Base-by-base conservation (phyloP, 2,113 vertebrate species). In the Phaethon lepturus region DNA sequence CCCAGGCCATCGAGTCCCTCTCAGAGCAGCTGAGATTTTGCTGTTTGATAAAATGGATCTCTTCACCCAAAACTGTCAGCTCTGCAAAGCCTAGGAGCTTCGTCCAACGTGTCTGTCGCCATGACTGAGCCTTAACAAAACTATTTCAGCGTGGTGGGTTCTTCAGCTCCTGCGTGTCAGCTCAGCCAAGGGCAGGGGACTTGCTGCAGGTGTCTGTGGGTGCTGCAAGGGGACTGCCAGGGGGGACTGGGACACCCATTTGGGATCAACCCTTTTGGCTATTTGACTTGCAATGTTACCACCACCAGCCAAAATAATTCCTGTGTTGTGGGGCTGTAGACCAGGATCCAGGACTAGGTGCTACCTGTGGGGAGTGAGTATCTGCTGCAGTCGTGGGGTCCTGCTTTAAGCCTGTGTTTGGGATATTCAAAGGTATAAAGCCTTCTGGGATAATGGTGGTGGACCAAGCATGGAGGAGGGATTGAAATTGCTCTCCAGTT, bases 81-180 rank as follows among this genome's bases (percentile, higher is more conserved):
- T 49, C 52, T 67, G 52, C 42, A 50, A 50, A 72, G n/a, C 52
- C 23, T 14, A 7, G 31, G 42, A 64, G 26, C 35, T 58, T 72
- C 5, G 2, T 42, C 80, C 66, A 49, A 31, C 0, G 3, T 42
- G 62, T 9, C n/a, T 14, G 23, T 44, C 47, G 62, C 49, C 29
- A 11, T 22, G 16, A 11, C 23, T 91, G 55, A 77, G 10, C 45
- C 17, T 28, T 76, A 28, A 62, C 23, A 19, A 55, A 40, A 29
- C 13, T 35, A 18, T 71, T 56, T 77, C 35, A 11, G 9, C 0
- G 0, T 0, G 3, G 35, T 81, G 35, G 17, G 44, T 58, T 35
- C 35, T 59, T 52, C 68, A 74, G 13, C n/a, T 60, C 40, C 9
- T 47, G 53, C 4, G 14, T 66, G 52, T 72, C 50, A 64, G 38